Evolutionary conservation across 2,888 invertebrate species (phyloP), one percentile per base, ranked within the genome.

Genomic region (Drosophila nr. perissopoda): DNA sequence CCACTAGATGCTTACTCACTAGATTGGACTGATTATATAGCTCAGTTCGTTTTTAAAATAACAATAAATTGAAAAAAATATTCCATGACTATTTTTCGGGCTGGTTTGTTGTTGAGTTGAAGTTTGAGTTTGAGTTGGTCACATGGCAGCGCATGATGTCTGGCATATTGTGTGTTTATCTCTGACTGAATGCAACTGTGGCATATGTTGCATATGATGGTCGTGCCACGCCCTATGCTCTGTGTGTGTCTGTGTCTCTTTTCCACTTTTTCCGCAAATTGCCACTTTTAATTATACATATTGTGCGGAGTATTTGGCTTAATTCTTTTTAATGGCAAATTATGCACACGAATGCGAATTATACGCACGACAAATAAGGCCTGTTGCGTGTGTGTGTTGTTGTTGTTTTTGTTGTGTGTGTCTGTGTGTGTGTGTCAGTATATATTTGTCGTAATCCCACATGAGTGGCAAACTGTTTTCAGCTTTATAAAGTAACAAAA

Each of bases 261-360:
- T 53, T 58, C 49, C 42, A 49, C 29, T 31, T 18, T 54, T n/a
- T 49, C 58, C 11, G 49, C 69, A 73, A 60, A 74, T 79, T 83
- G 79, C 79, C 81, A 70, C 66, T 63, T 67, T 81, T 83, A 82
- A 82, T 82, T 83, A 76, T 74, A 73, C 65, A 69, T 68, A 73
- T 71, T 70, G 68, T 63, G 25, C 42, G 42, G 62, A 40, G 42
- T 69, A 72, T 68, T 72, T 74, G 72, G 59, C 34, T 81, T 80
- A 71, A 80, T 80, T 72, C 62, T 78, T 82, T 80, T 78, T 76
- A 78, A 82, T 81, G 81, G 72, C 76, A 76, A 81, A 83, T 81
- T 81, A 83, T 81, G 69, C 61, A 70, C 21, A 25, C 36, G 70
- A 51, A 51, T 51, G 51, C 60, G 67, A 72, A 71, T 83, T 83